phyloP scores from a whole-genome alignment of 2,113 vertebrate genomes.

The Antigone vipio region DNA sequence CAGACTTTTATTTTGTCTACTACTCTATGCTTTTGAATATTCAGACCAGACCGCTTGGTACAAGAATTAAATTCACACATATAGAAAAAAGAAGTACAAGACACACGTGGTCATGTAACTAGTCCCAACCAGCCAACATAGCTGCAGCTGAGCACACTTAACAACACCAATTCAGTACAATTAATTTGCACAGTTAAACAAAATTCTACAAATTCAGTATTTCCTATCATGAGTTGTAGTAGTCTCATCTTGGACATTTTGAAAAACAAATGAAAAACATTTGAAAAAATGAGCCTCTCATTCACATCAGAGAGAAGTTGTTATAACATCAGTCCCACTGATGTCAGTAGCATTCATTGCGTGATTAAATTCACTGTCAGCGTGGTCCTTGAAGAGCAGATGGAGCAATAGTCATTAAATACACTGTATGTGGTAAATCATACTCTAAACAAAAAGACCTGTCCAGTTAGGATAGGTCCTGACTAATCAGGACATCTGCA shows the following conservation, averaged over 20 bases:
- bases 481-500: background rate
- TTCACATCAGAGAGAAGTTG: background rate
- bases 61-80: background rate
- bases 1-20: background rate
- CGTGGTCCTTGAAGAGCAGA: background rate
- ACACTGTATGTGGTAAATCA: background rate
- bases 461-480: background rate
- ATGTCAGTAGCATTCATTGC: background rate
- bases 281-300: background rate
- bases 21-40: background rate
- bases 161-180: background rate
- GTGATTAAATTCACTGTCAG: background rate
- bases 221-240: background rate
- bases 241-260: background rate
- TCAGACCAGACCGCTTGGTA: background rate
- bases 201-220: background rate
- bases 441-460: background rate
- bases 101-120: background rate
- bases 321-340: background rate
- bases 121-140: rapidly evolving
- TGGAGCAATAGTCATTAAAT: background rate
- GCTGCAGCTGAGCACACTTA: background rate
- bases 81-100: background rate
- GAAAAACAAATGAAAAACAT: no score
- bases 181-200: background rate